These are phyloP conservation scores for Halictus quadricinctus DNA, from an alignment of 2,888 invertebrate genomes.

Conservation along the genomic window DNA sequence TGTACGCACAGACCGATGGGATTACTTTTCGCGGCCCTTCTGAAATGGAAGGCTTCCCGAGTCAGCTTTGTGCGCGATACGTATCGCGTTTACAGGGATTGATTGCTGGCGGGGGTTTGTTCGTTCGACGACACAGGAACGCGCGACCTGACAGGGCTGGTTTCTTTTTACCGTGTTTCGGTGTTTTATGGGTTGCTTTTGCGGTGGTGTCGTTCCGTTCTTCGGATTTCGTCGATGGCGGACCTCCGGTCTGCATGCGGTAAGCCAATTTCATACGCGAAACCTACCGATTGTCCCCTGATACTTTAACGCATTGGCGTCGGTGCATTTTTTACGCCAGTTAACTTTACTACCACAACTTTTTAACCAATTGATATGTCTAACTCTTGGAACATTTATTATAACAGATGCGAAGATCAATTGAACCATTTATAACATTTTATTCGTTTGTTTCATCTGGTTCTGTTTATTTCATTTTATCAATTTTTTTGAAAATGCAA, in stretches of 20 bases:
- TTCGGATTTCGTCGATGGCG: background rate
- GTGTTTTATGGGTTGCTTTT: constrained; percentile 8
- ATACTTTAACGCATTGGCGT: background rate
- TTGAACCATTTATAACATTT: no score
- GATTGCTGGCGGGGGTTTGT: constrained; percentile 32
- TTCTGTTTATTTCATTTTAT: no score
- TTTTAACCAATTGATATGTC: background rate
- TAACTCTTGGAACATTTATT: background rate
- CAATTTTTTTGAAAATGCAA: no score
- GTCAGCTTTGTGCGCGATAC: constrained; percentile 38
- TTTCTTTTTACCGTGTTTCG: constrained; percentile 1
- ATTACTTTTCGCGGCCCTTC: constrained; percentile 29
- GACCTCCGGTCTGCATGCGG: background rate
- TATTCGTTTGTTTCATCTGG: no score
- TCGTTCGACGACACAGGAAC: background rate
- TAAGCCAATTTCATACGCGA: background rate
- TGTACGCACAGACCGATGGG: constrained; percentile 15
- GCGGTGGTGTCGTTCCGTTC: background rate
- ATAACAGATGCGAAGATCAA: background rate
- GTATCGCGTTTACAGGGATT: constrained; percentile 48
- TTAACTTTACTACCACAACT: background rate
- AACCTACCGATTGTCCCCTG: background rate
- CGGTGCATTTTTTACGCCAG: no score
- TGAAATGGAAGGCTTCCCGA: constrained; percentile 37
- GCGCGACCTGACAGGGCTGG: background rate